Conservation (phyloP, 2,113 vertebrate species). For the Hippocampus abdominalis region DNA sequence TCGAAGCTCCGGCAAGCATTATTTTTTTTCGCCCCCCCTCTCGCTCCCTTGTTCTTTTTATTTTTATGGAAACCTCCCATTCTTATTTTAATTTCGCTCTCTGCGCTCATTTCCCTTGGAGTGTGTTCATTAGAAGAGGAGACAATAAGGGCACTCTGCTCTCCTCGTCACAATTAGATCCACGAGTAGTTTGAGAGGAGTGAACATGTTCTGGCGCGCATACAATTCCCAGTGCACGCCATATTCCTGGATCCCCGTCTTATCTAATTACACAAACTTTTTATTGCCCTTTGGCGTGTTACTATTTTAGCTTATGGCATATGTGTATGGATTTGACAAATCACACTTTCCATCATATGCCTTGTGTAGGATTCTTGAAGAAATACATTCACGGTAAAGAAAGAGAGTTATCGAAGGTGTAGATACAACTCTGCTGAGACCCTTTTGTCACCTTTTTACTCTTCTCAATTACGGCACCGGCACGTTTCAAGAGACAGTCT, state of each 20-base stretch:
- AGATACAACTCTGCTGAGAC: neutral
- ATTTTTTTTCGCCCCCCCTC: neutral
- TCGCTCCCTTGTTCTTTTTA: slow-evolving; percentile 9
- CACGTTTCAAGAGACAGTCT: neutral
- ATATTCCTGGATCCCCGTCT: slow-evolving; percentile 16
- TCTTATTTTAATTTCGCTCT: slow-evolving; percentile 38
- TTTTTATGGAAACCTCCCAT: slow-evolving; percentile 18
- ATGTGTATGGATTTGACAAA: slow-evolving; percentile 17
- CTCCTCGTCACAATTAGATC: slow-evolving; percentile 36
- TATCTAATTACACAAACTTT: slow-evolving; percentile 30
- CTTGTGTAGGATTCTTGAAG: neutral
- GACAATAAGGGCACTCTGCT: slow-evolving; percentile 30
- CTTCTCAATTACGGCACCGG: neutral
- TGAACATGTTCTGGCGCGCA: slow-evolving; percentile 14
- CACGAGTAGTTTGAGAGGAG: slow-evolving; percentile 26
- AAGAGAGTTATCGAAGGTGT: neutral
- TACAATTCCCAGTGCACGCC: neutral
- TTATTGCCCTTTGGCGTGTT: neutral
- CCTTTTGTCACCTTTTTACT: neutral
- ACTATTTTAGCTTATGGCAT: slow-evolving; percentile 31
- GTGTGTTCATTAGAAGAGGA: slow-evolving; percentile 45
- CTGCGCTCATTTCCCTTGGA: slow-evolving; percentile 29
- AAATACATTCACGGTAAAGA: neutral
- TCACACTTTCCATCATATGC: neutral
- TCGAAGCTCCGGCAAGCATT: slow-evolving; percentile 25